Base-by-base conservation (phyloP, 2,113 vertebrate species). In the Rhea americana region DNA sequence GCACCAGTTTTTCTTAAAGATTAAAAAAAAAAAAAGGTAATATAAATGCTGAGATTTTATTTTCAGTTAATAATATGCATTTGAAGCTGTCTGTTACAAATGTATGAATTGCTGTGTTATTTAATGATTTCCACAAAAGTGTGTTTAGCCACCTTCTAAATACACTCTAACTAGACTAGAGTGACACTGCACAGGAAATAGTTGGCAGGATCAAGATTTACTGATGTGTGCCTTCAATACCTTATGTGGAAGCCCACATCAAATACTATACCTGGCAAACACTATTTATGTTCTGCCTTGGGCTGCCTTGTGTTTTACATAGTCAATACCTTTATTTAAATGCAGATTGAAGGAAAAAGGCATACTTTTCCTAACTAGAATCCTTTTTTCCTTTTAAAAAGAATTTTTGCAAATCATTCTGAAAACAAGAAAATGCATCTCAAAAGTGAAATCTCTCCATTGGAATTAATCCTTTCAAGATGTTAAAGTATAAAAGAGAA, bases 31-130 rank as follows among this genome's bases (percentile, higher is more conserved):
- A 85, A 91, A 94, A 94, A 75, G 86, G 53, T 96, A 80, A 86
- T 93, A 95, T 97, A 94, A 97, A 97, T 95, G 95, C 39, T 84
- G 62, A 79, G 87, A 94, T 93, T 94, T 95, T 94, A 93, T 96
- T 94, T 94, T 89, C 79, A 87, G 96, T 93, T 97, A 97, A 96
- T 95, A 95, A 96, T 8, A 51, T 41, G 35, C 93, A 93, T 87
- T 84, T 84, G 91, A 80, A 71, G 71, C 84, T 90, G 71, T 80
- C 96, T 84, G 77, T 91, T 93, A 90, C 96, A 96, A 96, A 96
- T 18, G 59, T 91, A 94, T 89, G 73, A 95, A 96, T 92, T 72
- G 93, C 90, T 63, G 84, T 68, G 72, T 96, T 97, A 90, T 91
- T 95, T 92, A 85, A 93, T 89, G 95, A 97, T 92, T 89, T 82